These are phyloP conservation scores for Stenodema calcarata DNA, from an alignment of 2,888 invertebrate species.

Conservation along the genomic window DNA sequence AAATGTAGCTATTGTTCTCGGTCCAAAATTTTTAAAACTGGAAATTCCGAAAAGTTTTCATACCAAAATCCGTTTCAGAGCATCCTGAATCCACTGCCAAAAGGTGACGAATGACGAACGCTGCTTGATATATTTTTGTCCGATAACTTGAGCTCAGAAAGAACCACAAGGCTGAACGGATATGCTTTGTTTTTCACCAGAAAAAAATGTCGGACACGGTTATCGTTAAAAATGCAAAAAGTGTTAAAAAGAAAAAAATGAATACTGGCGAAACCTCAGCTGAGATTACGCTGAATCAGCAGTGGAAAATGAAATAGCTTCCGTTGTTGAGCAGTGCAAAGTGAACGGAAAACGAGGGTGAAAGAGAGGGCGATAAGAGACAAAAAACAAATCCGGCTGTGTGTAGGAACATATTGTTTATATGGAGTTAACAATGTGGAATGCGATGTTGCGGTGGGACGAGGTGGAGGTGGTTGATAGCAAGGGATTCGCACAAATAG, in stretches of 20 bases:
- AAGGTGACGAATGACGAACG: no score
- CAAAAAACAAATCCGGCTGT: background rate
- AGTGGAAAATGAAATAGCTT: slow-evolving; percentile 12
- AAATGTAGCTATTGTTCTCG: no score
- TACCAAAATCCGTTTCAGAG: no score
- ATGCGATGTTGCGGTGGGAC: background rate
- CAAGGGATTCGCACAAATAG: slow-evolving; percentile 15
- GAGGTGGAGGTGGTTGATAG: background rate
- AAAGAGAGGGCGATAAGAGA: background rate
- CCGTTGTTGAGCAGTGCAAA: slow-evolving; percentile 30
- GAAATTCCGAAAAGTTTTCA: no score
- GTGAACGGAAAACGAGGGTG: slow-evolving; percentile 1
- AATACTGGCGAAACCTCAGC: background rate
- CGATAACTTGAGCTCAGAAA: background rate
- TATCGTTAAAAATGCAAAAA: background rate
- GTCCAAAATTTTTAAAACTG: no score
- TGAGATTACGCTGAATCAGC: slow-evolving; percentile 20
- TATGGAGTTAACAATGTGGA: slow-evolving; percentile 29
- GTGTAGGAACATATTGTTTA: slow-evolving; percentile 33
- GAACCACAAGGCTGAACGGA: background rate
- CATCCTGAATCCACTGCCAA: no score
- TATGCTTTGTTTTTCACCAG: background rate
- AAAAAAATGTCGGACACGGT: background rate
- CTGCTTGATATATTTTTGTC: background rate
- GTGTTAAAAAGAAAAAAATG: background rate